A percentile compares a stretch with the other conserved stretches of the same genome.
Conservation (phyloP, 2,113 vertebrate species). For the Erythrolamprus reginae region DNA sequence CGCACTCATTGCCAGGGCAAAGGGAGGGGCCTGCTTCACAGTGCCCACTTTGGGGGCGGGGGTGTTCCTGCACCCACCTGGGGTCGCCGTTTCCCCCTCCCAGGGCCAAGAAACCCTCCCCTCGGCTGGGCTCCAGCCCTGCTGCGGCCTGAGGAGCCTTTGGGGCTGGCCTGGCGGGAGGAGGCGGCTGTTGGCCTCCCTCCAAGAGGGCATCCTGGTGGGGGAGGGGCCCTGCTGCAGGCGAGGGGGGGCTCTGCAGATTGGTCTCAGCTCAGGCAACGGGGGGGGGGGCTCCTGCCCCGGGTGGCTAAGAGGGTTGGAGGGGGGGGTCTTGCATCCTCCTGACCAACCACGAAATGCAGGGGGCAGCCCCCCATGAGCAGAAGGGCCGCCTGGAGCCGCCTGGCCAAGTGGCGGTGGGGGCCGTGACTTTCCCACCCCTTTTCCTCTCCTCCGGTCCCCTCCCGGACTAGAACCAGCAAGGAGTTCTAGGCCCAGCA, state of each 20-base stretch:
- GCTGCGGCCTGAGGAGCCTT: not conserved
- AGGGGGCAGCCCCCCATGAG: not conserved
- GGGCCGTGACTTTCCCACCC: not conserved
- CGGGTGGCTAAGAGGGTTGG: not conserved
- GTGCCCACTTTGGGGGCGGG: not conserved
- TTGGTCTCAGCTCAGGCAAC: rapidly evolving
- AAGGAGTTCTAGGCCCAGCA: too few species aligned
- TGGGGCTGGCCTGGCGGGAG: not conserved
- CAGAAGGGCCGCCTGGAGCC: not conserved
- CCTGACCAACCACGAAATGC: not conserved
- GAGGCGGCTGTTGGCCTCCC: not conserved
- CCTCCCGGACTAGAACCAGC: too few species aligned
- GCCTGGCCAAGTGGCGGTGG: not conserved
- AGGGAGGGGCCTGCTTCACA: rapidly evolving
- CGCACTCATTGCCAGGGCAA: too few species aligned
- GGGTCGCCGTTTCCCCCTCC: rapidly evolving
- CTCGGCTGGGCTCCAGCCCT: not conserved
- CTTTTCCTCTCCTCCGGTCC: not conserved
- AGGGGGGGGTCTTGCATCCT: not conserved
- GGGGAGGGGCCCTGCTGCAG: not conserved
- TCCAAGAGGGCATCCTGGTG: not conserved
- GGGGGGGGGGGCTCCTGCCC: not conserved
- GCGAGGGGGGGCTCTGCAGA: not conserved
- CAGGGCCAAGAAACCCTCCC: not conserved
- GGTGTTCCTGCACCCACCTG: not conserved